phyloP scores from a whole-genome alignment of 2,113 vertebrate species.

The Tragelaphus scriptus region DNA sequence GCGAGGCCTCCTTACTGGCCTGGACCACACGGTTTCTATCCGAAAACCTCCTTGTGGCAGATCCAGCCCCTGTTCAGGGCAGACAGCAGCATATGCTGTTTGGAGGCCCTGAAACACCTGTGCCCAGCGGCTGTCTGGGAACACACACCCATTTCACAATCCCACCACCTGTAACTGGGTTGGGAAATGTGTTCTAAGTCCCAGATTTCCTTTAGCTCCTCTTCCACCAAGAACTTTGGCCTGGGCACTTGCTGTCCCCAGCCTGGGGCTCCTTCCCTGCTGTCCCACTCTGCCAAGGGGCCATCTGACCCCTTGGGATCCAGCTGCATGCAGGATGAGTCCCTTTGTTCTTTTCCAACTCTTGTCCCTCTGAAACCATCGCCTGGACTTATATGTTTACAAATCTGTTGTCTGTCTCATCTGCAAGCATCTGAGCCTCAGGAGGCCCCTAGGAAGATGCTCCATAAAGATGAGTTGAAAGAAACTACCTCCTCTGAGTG shows the following conservation, averaged over 20 bases:
- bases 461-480: not conserved
- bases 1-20: not conserved
- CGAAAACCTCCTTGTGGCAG: not conserved
- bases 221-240: not conserved
- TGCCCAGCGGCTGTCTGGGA: not conserved
- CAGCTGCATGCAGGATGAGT: not conserved
- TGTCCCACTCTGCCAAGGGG: not conserved
- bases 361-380: not conserved
- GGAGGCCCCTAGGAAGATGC: not conserved
- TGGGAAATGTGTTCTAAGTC: not conserved
- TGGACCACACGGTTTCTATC: not conserved
- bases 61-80: not conserved
- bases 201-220: not conserved
- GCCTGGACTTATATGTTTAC: not conserved
- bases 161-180: not conserved
- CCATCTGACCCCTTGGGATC: too few species aligned
- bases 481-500: not conserved
- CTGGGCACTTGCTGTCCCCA: not conserved
- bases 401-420: not conserved
- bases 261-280: not conserved
- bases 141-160: constrained; percentile 40
- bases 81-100: not conserved
- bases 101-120: not conserved
- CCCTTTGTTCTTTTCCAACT: not conserved
- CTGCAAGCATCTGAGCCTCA: not conserved